A percentile compares a stretch with the other conserved stretches of the same genome.
These are phyloP conservation scores for Harlomillsia oculata DNA, from an alignment of 1,140 invertebrate species.

Conservation along the genomic window DNA sequence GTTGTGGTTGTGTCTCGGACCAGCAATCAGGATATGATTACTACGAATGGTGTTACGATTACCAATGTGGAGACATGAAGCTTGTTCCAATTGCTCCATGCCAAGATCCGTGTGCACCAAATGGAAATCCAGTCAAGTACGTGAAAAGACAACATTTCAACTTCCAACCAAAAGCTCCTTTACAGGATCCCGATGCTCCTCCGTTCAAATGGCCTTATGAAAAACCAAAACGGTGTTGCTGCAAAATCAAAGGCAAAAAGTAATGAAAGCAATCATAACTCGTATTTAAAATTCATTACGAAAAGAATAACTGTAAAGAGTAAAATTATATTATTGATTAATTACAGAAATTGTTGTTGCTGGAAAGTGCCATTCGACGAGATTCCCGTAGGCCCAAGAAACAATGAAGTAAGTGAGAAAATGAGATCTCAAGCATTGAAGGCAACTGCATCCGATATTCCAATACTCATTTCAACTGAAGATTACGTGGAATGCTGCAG, in stretches of 20 bases:
- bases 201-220: neutral
- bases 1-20: neutral
- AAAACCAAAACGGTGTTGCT: neutral
- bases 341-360: conserved; percentile 13
- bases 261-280: no score
- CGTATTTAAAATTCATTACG: no score
- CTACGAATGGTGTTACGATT: no score
- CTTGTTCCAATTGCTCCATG: neutral
- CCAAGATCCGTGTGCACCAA: neutral
- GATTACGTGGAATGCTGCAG: neutral
- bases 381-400: conserved; percentile 16
- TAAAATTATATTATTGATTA: neutral
- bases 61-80: conserved; percentile 19
- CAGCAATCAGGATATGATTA: conserved; percentile 7
- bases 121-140: conserved; percentile 18
- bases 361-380: conserved; percentile 16
- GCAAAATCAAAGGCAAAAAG: no score
- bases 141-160: conserved; percentile 15
- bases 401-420: neutral
- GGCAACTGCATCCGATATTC: neutral
- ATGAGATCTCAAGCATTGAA: neutral
- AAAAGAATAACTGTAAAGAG: neutral
- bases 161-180: neutral
- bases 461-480: neutral
- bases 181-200: conserved; percentile 6